Base-by-base conservation (phyloP, 2,797 vertebrate species). In the Eupleurogrammus muticus region DNA sequence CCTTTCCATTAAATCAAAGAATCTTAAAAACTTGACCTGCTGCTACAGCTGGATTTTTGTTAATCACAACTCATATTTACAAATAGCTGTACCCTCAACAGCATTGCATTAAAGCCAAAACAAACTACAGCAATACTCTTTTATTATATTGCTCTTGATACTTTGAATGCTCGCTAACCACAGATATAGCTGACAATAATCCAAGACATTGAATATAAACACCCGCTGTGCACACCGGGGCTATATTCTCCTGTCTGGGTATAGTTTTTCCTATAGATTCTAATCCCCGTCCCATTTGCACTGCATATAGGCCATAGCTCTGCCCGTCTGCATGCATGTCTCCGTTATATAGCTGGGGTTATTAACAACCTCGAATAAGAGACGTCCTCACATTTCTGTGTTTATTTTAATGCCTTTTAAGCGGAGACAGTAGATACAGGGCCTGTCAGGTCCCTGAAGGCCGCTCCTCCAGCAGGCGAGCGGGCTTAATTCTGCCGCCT, bases 381-480 rank as follows among this genome's bases (percentile, higher is more conserved):
- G 70, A 73, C 59, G 69, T 80, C 46, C 19, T 87, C 85, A 85
- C 82, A 87, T 87, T 73, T 81, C 83, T 77, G 50, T 79, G 83
- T 87, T 88, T 90, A 91, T 90, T 91, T 89, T 82, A 66, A 89
- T 86, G 70, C 70, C 73, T 83, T 79, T 79, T 85, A 78, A 80
- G 76, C 81, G 75, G 66, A 9, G 54, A 81, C 74, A 74, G 50
- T 70, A 55, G 62, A 83, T 76, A 64, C 55, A 34, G 14, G 20
- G 73, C 51, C 82, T 61, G 40, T 56, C 70, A 34, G 48, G 76
- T 73, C 53, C 69, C 70, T 2, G 5, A 32, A 58, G 73, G 68
- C 75, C 81, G 72, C 67, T 67, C 61, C 77, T 38, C 48, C 23
- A 32, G 66, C 81, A 69, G 57, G 70, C 79, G 24, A 67, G 47